Evolutionary conservation across 2,797 vertebrate genomes (phyloP).

Genomic region (Danio choprae): DNA sequence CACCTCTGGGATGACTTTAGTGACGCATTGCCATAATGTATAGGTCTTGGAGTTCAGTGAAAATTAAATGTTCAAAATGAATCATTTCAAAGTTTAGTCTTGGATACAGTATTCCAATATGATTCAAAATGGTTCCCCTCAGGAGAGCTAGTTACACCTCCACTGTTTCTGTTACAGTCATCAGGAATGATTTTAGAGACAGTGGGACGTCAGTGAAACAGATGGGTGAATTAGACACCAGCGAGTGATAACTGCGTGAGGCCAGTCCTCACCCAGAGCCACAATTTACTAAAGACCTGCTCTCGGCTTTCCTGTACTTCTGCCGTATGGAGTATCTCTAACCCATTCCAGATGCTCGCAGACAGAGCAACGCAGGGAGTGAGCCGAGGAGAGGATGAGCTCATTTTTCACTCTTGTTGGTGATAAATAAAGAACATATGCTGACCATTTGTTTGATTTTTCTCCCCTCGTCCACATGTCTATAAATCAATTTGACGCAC

Average conservation of each 20-base stretch:
- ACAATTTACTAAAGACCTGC: constrained; percentile 52
- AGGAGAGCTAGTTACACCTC: constrained; percentile 37
- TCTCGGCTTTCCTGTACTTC: constrained; percentile 69
- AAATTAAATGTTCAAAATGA: constrained; percentile 12
- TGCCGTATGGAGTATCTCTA: constrained; percentile 63
- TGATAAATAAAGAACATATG: constrained; percentile 84
- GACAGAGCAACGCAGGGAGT: constrained; percentile 56
- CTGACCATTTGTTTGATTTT: constrained; percentile 76
- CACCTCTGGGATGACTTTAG: background rate
- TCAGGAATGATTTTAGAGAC: constrained; percentile 45
- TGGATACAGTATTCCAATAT: constrained; percentile 31
- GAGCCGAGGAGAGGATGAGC: constrained; percentile 73
- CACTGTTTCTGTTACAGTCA: constrained; percentile 44
- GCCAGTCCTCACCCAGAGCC: constrained; percentile 59
- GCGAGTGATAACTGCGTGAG: constrained; percentile 37
- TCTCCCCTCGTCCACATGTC: constrained; percentile 61
- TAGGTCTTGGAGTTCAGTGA: background rate
- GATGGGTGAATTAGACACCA: constrained; percentile 38
- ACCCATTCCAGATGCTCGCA: constrained; percentile 75
- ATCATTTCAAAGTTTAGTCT: background rate
- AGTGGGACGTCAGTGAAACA: constrained; percentile 28
- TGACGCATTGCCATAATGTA: background rate
- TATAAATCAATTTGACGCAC: constrained; percentile 74
- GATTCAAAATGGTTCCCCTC: constrained; percentile 35
- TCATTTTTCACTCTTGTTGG: constrained; percentile 81